These are phyloP conservation scores for Acropternis orthonyx DNA, from an alignment of 2,797 vertebrate genomes.

Conservation along the genomic window DNA sequence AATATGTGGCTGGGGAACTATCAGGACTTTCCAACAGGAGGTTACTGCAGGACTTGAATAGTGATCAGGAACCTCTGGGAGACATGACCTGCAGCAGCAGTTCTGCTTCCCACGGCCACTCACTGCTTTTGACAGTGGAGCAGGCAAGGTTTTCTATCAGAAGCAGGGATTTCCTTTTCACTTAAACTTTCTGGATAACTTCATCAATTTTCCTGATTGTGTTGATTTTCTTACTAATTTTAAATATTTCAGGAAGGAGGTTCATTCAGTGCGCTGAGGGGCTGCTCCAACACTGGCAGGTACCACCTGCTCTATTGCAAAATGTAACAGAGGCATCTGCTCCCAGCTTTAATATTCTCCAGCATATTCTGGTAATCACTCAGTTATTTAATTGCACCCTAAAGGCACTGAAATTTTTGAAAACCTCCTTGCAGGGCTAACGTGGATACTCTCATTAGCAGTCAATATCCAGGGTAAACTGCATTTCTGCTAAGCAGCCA, in stretches of 20 bases:
- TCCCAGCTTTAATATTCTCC: slow-evolving; percentile 32
- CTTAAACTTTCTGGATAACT: background rate
- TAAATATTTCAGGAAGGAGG: slow-evolving; percentile 26
- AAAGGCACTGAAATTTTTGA: background rate
- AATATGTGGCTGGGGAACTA: slow-evolving; percentile 44
- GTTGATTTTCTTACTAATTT: slow-evolving; percentile 34
- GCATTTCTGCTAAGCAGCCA: slow-evolving; percentile 43
- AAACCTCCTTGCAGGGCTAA: slow-evolving; percentile 1
- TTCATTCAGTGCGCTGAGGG: accelerated
- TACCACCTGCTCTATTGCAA: slow-evolving; percentile 24
- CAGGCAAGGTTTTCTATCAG: background rate
- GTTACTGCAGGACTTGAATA: slow-evolving; percentile 46
- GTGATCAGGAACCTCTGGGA: slow-evolving; percentile 4
- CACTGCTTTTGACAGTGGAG: background rate
- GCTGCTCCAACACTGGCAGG: background rate
- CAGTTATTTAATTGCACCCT: slow-evolving; percentile 51
- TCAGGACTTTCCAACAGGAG: slow-evolving; percentile 18
- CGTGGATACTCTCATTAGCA: background rate
- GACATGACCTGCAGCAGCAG: slow-evolving; percentile 12
- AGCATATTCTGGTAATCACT: slow-evolving; percentile 15
- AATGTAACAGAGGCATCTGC: slow-evolving; percentile 37
- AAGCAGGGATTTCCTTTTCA: background rate
- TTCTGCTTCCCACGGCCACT: background rate
- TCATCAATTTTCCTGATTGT: background rate
- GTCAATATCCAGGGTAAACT: background rate